These are phyloP conservation scores for Drosophila multiciliata DNA, from an alignment of 2,888 invertebrate species.

Conservation along the genomic window DNA sequence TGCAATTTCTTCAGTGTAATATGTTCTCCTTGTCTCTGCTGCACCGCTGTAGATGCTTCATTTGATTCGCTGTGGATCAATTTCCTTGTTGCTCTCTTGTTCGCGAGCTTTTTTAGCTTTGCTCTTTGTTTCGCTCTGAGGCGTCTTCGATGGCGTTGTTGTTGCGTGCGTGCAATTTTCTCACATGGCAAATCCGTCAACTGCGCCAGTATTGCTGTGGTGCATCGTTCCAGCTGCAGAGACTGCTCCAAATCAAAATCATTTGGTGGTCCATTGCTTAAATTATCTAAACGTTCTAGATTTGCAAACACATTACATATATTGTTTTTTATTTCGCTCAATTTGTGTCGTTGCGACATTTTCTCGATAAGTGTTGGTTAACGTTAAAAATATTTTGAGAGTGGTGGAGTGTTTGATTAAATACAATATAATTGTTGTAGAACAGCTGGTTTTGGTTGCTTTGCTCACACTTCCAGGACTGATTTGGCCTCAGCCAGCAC, in stretches of 20 bases:
- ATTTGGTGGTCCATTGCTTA: conserved; percentile 5
- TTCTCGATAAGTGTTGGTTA: conserved; percentile 52
- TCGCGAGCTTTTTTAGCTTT: conserved; percentile 10
- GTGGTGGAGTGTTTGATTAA: conserved; percentile 14
- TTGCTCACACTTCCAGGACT: conserved; percentile 49
- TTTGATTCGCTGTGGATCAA: neutral
- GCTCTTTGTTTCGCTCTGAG: conserved; percentile 34
- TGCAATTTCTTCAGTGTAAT: conserved; percentile 52
- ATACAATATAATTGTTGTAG: conserved; percentile 18
- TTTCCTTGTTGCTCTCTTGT: neutral
- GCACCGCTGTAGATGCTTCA: neutral
- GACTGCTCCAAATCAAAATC: conserved; percentile 19
- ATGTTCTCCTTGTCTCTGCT: conserved; percentile 28
- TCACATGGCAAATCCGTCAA: conserved; percentile 43
- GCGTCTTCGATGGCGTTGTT: conserved; percentile 42
- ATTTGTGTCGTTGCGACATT: conserved; percentile 53
- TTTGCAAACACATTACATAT: conserved; percentile 37
- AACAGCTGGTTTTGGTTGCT: neutral
- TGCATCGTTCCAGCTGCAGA: conserved; percentile 28
- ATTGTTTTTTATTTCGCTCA: conserved; percentile 57
- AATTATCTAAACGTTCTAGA: conserved; percentile 42
- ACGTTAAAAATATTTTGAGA: conserved; percentile 14
- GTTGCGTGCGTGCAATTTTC: conserved; percentile 29
- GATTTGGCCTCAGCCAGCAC: conserved; percentile 89
- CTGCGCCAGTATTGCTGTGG: conserved; percentile 33